Evolutionary conservation across 2,888 invertebrate genomes (phyloP).

Genomic region (Bombyx huttoni): DNA sequence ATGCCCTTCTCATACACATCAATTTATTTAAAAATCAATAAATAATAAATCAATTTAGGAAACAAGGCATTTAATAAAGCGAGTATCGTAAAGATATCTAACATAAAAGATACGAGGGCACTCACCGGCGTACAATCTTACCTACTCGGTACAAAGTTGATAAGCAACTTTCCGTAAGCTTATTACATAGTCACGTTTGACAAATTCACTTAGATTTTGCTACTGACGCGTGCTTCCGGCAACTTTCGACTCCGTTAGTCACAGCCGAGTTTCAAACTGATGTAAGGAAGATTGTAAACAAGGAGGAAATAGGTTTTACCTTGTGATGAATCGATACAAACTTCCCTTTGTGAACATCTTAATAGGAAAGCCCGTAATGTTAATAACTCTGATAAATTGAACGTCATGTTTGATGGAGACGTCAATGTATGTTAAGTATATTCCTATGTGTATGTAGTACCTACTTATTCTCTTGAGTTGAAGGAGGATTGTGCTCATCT

Average conservation of each 20-base stretch:
- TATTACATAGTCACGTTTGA: conserved; percentile 57
- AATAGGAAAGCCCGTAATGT: background rate
- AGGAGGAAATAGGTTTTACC: conserved; percentile 28
- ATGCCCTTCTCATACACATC: background rate
- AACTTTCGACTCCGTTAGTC: conserved; percentile 50
- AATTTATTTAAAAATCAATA: background rate
- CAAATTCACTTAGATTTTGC: conserved; percentile 64
- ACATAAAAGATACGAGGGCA: conserved; percentile 3
- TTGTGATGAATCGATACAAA: conserved; percentile 10
- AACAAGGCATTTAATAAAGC: background rate
- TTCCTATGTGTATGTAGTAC: too few relatives aligned
- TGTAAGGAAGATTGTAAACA: conserved; percentile 32
- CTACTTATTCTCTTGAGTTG: too few relatives aligned
- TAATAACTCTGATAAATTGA: background rate
- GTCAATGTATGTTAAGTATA: background rate
- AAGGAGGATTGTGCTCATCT: too few relatives aligned
- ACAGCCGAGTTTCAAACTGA: conserved; percentile 24
- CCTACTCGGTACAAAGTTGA: conserved; percentile 27
- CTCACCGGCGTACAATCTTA: conserved; percentile 7
- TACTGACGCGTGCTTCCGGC: conserved; percentile 42
- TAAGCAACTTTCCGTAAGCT: conserved; percentile 46
- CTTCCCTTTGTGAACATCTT: background rate
- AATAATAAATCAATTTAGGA: background rate
- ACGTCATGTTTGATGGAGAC: background rate
- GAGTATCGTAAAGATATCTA: background rate